These are phyloP conservation scores for Nomada fucata DNA, from an alignment of 2,888 invertebrate genomes.

Conservation along the genomic window DNA sequence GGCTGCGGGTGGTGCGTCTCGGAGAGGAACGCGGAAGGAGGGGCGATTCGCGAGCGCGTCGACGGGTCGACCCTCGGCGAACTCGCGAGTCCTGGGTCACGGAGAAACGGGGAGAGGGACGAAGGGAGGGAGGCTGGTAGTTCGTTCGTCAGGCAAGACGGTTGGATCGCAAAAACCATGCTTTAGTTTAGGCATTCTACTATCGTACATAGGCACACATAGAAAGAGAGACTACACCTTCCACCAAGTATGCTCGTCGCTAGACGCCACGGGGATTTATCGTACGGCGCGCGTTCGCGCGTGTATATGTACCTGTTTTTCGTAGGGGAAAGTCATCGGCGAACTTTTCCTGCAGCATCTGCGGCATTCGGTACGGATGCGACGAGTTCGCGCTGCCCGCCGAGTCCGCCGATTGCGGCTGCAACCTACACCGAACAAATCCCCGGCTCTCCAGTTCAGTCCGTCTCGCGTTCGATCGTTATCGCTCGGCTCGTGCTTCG, in stretches of 20 bases:
- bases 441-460: constrained; percentile 11
- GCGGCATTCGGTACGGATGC: constrained; percentile 90
- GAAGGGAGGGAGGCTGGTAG: not conserved
- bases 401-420: constrained; percentile 81
- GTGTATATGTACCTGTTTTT: constrained; percentile 92
- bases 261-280: constrained; percentile 35
- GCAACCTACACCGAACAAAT: constrained; percentile 76
- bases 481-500: not conserved
- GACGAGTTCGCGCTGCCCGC: constrained; percentile 85
- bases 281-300: not conserved
- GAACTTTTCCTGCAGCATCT: constrained; percentile 86
- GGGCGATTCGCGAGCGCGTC: no score
- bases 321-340: constrained; percentile 95
- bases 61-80: no score
- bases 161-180: constrained; percentile 72
- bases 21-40: no score
- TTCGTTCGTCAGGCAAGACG: constrained; percentile 45
- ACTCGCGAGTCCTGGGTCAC: not conserved
- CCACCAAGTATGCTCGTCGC: constrained; percentile 56
- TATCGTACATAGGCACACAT: constrained; percentile 72
- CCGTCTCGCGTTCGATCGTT: not conserved
- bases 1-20: no score
- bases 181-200: constrained; percentile 79
- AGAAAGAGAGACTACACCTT: constrained; percentile 60
- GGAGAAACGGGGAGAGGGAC: constrained; percentile 3